Conservation (phyloP, 1,140 invertebrate species). For the Cardiocondyla obscurior region DNA sequence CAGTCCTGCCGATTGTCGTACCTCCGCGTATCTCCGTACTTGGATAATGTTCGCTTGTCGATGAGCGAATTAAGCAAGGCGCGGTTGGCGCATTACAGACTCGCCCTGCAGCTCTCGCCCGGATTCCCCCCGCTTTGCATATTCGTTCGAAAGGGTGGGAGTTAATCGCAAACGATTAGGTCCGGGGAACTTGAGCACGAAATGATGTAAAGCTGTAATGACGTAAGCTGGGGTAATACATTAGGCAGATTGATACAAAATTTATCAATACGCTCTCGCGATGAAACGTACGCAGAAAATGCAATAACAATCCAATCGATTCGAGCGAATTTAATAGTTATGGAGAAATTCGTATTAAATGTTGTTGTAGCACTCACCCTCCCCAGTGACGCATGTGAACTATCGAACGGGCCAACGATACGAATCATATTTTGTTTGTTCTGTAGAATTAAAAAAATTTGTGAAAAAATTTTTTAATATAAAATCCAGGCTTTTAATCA, state of each 20-base stretch:
- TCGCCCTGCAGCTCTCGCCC: not conserved
- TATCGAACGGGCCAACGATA: not conserved
- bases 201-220: slow-evolving; percentile 35
- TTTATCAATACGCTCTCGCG: not conserved
- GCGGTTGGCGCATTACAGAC: slow-evolving; percentile 42
- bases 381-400: not conserved
- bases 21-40: slow-evolving; percentile 17
- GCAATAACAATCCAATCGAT: not conserved
- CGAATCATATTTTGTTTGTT: slow-evolving; percentile 2
- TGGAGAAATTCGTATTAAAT: slow-evolving; percentile 21
- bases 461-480: slow-evolving; percentile 24
- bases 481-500: not conserved
- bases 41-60: slow-evolving; percentile 56
- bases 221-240: slow-evolving; percentile 29
- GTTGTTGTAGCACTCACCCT: not conserved
- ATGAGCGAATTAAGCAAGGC: slow-evolving; percentile 61
- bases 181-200: not conserved
- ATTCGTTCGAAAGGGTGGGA: slow-evolving; percentile 24
- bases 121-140: slow-evolving; percentile 40
- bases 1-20: slow-evolving; percentile 51
- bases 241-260: slow-evolving; percentile 15
- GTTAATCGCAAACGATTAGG: slow-evolving; percentile 13
- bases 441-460: not conserved
- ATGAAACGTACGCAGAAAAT: not conserved
- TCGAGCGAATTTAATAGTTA: slow-evolving; percentile 1